These are phyloP conservation scores for Chiroxiphia lanceolata DNA, from an alignment of 2,797 vertebrate genomes.

Conservation along the genomic window DNA sequence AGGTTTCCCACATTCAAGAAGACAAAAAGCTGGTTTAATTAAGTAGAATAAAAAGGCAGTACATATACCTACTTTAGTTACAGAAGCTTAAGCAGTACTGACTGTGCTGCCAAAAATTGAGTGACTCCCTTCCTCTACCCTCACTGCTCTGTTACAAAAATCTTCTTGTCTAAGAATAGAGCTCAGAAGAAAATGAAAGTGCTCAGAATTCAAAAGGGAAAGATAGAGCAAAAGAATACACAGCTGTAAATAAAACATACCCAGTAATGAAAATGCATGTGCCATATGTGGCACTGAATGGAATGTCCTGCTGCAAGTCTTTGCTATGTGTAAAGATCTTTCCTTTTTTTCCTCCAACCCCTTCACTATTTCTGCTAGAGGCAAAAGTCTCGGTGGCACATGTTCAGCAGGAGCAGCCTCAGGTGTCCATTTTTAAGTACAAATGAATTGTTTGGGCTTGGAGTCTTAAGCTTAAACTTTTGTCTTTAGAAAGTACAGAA, in stretches of 20 bases:
- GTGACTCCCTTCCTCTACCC: background rate
- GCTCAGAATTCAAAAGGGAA: background rate
- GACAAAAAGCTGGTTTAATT: background rate
- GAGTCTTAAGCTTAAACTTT: background rate
- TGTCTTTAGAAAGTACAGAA: background rate
- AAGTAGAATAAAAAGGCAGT: background rate
- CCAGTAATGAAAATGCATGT: background rate
- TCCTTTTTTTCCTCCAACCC: background rate
- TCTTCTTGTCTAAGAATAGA: background rate
- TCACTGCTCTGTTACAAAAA: background rate
- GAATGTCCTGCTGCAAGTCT: background rate
- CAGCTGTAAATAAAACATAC: constrained; percentile 8
- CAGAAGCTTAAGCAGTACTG: background rate
- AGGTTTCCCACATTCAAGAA: background rate
- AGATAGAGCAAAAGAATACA: background rate
- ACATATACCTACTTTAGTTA: background rate
- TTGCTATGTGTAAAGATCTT: background rate
- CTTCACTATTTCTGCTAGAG: background rate
- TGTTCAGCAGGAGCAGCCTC: background rate
- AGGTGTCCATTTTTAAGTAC: background rate
- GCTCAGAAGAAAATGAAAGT: background rate
- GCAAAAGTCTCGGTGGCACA: background rate
- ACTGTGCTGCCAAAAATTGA: background rate
- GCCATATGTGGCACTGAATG: background rate
- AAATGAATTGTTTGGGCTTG: background rate